Evolutionary conservation across 2,113 vertebrate genomes (phyloP).

Genomic region (Onychostoma macrolepis): DNA sequence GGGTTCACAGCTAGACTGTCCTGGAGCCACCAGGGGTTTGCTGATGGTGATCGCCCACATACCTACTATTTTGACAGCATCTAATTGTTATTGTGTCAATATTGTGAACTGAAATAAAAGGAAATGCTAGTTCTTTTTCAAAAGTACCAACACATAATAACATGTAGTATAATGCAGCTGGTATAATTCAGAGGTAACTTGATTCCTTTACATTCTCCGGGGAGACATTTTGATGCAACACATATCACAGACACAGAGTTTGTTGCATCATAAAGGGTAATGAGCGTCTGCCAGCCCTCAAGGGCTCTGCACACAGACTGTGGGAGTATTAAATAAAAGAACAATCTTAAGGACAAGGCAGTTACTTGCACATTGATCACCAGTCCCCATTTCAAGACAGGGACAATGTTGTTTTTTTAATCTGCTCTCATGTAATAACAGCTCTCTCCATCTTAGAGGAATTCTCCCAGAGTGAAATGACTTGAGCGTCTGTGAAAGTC

Average conservation of each 20-base stretch:
- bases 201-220: conserved; percentile 34
- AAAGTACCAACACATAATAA: background rate
- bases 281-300: conserved; percentile 25
- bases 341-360: conserved; percentile 39
- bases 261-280: conserved; percentile 41
- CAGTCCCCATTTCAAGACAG: conserved; percentile 23
- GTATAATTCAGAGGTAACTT: conserved; percentile 28
- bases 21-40: background rate
- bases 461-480: conserved; percentile 21
- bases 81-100: conserved; percentile 7
- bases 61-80: background rate
- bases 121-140: background rate
- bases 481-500: conserved; percentile 33
- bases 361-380: conserved; percentile 22
- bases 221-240: conserved; percentile 20
- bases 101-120: background rate
- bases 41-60: background rate
- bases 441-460: conserved; percentile 28
- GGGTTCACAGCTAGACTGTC: background rate
- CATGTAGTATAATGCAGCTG: background rate
- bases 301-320: conserved; percentile 24
- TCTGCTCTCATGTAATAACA: conserved; percentile 47
- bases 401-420: conserved; percentile 39
- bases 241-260: conserved; percentile 26
- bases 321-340: conserved; percentile 39